phyloP scores from a whole-genome alignment of 1,140 invertebrate species.

The Brachionus koreanus region DNA sequence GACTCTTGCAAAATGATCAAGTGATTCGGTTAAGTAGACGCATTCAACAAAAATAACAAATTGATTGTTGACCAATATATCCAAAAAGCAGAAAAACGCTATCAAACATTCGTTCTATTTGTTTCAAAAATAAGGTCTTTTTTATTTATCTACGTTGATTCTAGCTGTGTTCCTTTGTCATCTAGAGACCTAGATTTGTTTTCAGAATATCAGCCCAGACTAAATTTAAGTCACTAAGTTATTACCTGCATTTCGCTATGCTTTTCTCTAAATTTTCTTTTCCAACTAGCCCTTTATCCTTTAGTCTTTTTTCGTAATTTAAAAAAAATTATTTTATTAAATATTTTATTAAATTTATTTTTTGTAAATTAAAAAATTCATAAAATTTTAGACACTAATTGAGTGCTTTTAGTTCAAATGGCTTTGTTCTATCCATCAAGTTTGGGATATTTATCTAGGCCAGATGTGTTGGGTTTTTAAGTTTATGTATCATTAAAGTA shows the following conservation, averaged over 20 bases:
- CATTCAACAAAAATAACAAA: conserved; percentile 9
- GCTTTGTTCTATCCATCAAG: no score
- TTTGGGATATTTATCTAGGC: no score
- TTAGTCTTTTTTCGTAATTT: no score
- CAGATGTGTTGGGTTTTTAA: no score
- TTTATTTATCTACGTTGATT: not conserved
- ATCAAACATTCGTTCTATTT: not conserved
- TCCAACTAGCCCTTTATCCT: no score
- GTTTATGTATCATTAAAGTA: no score
- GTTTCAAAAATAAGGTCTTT: conserved; percentile 11
- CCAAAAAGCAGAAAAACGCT: conserved; percentile 14
- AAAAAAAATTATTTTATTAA: no score
- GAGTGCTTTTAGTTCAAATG: no score
- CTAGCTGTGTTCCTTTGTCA: not conserved
- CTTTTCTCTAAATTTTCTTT: not conserved
- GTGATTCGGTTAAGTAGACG: conserved; percentile 3
- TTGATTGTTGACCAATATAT: conserved; percentile 27
- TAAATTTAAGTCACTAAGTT: not conserved
- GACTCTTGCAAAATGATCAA: not conserved
- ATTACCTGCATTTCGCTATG: not conserved
- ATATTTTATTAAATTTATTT: no score
- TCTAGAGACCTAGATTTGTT: not conserved
- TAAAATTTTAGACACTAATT: not conserved
- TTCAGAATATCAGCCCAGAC: not conserved
- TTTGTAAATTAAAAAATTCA: no score